These are phyloP conservation scores for Acromyrmex charruanus DNA, from an alignment of 1,140 invertebrate genomes.

Conservation along the genomic window DNA sequence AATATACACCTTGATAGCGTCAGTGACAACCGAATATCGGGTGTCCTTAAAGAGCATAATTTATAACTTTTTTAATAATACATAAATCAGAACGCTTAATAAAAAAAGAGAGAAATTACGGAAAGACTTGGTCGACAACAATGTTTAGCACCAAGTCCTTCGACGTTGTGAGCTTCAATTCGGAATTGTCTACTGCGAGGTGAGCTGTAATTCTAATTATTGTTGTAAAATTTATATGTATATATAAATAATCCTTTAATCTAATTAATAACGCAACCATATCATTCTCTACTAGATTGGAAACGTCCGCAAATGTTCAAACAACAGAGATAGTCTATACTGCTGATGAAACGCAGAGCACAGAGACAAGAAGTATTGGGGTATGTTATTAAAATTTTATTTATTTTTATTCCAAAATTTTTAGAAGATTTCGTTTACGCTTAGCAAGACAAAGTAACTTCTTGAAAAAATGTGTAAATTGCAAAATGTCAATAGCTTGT, in stretches of 20 bases:
- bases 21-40: neutral
- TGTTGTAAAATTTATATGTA: neutral
- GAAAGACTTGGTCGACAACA: slow-evolving; percentile 4
- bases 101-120: slow-evolving; percentile 7
- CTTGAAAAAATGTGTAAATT: neutral
- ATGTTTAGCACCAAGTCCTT: slow-evolving; percentile 80
- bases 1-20: neutral
- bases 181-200: slow-evolving; percentile 77
- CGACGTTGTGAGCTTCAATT: slow-evolving; percentile 79
- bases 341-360: slow-evolving; percentile 75
- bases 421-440: slow-evolving; percentile 10
- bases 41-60: neutral
- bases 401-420: slow-evolving; percentile 13
- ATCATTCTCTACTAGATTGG: slow-evolving; percentile 67
- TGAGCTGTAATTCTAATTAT: slow-evolving; percentile 64
- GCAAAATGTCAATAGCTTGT: neutral
- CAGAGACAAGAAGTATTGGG: slow-evolving; percentile 78
- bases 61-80: neutral
- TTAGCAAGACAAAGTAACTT: neutral
- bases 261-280: neutral
- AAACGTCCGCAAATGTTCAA: slow-evolving; percentile 77
- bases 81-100: slow-evolving; percentile 12
- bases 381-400: slow-evolving; percentile 65
- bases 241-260: neutral
- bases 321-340: slow-evolving; percentile 79